Evolutionary conservation across 23 tunicate genomes (phyloP), one percentile per base, ranked within the genome.

Genomic region (Halocynthia roretzi): DNA sequence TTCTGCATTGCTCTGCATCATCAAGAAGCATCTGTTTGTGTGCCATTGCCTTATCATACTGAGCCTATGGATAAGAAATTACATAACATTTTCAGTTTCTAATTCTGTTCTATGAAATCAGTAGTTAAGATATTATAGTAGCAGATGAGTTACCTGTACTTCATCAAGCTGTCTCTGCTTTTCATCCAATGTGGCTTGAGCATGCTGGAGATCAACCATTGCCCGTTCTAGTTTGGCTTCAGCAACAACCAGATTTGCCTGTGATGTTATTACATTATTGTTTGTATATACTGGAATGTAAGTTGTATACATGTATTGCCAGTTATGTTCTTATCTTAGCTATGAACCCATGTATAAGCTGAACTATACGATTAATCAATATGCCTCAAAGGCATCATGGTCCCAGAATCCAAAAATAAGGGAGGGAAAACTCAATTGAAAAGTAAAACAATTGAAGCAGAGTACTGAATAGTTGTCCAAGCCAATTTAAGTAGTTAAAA

Each of bases 11-110:
- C 53, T 82, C 94, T 5, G 94, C 94, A 77, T 87, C 94, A 20
- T 87, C 94, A 10, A 82, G 65, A 67, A 87, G 62, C 78, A 77
- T 77, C 70, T 87, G 86, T 52, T 87, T 87, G 83, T 87, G 94
- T 12, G 71, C 62, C 94, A 87, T 87, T 51, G 94, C 94, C 58
- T 82, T 83, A 80, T 87, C 94, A 62, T 87, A 87, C 61, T 87
- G 86, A 49, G 90, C 90, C 90, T 85, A 51, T 15, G 66, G 68
- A 71, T 58, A 19, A 68, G 23, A 11, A 19, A 11, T 15, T 23
- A 19, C 44, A 44, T 68, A 0, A 68, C 14, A 68, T 68, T 12
- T 19, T 18, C 20, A 31, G 44, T 31, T 4, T 31, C 44, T 31
- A 31, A 14, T 68, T 17, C 14, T 68, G 23, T 15, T 44, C 72